Percentiles rank a stretch among this genome's conserved stretches.
These are phyloP conservation scores for Hippoglossus hippoglossus DNA, from an alignment of 2,797 vertebrate genomes.

Conservation along the genomic window DNA sequence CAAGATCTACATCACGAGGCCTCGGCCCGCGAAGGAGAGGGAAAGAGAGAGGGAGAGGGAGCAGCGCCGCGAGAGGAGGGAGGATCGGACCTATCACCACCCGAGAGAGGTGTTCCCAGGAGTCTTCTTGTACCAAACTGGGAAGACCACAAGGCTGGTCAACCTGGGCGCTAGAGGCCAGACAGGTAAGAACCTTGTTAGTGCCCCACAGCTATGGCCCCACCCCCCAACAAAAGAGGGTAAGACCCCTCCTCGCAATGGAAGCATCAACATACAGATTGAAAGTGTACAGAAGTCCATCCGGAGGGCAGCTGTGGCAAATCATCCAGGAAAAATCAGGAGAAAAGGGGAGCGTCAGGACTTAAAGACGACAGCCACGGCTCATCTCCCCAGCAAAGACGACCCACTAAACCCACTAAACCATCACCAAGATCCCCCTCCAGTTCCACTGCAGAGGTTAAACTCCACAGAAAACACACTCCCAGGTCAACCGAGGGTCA, in stretches of 20 bases:
- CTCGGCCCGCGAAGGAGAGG: constrained; percentile 79
- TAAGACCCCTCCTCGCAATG: constrained; percentile 67
- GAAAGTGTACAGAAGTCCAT: constrained; percentile 53
- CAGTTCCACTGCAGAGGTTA: constrained; percentile 27
- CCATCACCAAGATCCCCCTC: constrained; percentile 12
- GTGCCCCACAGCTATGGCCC: constrained; percentile 76
- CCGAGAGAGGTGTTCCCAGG: constrained; percentile 88
- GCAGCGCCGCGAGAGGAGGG: constrained; percentile 76
- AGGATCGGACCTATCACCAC: constrained; percentile 72
- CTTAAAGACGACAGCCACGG: constrained; percentile 36
- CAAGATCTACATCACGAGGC: constrained; percentile 93
- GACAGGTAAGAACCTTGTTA: constrained; percentile 67
- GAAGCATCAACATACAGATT: constrained; percentile 73
- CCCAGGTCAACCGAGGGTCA: constrained; percentile 74
- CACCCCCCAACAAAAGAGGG: constrained; percentile 73
- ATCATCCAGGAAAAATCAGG: constrained; percentile 50
- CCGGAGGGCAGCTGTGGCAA: constrained; percentile 62
- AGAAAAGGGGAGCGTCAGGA: constrained; percentile 45
- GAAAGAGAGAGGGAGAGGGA: constrained; percentile 71
- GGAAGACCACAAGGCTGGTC: constrained; percentile 84
- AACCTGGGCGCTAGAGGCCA: constrained; percentile 79
- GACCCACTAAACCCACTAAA: constrained; percentile 28
- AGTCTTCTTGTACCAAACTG: constrained; percentile 89
- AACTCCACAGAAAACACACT: constrained; percentile 77
- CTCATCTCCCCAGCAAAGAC: constrained; percentile 41